Conservation (phyloP, 2,888 invertebrate species). For the Venustoraphidia nigricollis region DNA sequence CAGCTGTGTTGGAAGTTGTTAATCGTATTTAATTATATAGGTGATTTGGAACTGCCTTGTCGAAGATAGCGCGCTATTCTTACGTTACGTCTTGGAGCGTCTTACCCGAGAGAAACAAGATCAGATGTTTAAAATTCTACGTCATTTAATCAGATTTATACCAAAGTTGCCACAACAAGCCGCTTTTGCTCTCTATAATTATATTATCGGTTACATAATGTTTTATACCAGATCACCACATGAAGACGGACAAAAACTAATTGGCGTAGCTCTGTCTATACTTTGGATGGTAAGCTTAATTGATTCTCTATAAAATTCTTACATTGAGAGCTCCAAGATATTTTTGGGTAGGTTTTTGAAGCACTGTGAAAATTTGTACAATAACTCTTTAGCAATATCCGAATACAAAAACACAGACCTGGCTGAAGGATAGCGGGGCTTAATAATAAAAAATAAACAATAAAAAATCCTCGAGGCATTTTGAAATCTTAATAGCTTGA, state of each 20-base stretch:
- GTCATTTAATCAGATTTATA: constrained; percentile 85
- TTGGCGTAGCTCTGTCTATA: constrained; percentile 87
- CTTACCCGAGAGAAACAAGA: constrained; percentile 88
- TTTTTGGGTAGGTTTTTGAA: too few relatives aligned
- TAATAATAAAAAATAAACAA: too few relatives aligned
- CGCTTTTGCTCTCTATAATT: constrained; percentile 95
- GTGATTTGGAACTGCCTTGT: constrained; percentile 97
- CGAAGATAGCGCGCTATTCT: constrained; percentile 91
- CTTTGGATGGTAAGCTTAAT: constrained; percentile 73
- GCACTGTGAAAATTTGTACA: too few relatives aligned
- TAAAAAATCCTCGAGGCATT: too few relatives aligned
- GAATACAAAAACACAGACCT: too few relatives aligned
- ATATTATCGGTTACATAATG: constrained; percentile 98
- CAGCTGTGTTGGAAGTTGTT: too few relatives aligned
- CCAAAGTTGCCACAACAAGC: constrained; percentile 91
- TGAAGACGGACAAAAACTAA: constrained; percentile 86
- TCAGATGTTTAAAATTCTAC: constrained; percentile 80
- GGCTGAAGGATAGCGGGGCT: too few relatives aligned
- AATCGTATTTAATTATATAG: constrained; percentile 25
- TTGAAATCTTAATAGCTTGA: too few relatives aligned
- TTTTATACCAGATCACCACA: constrained; percentile 95
- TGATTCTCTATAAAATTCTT: background rate
- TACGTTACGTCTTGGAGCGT: constrained; percentile 89
- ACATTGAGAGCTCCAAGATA: too few relatives aligned
- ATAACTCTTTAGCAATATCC: too few relatives aligned